Percentiles rank a stretch among this genome's conserved stretches.
Conservation (phyloP, 2,797 vertebrate species). For the Brotogeris chrysoptera region DNA sequence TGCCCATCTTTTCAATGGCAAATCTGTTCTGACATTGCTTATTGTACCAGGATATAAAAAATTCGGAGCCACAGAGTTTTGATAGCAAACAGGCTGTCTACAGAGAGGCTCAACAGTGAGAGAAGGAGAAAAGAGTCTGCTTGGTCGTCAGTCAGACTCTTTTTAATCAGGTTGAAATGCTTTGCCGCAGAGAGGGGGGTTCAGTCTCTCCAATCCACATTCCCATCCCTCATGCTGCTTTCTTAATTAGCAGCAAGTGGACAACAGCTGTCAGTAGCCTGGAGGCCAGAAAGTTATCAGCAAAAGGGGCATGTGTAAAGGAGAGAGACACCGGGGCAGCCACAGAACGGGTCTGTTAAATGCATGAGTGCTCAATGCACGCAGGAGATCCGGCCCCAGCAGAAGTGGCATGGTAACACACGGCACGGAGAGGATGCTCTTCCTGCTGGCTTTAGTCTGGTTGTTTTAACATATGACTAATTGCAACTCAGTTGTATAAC, state of each 20-base stretch:
- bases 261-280: conserved; percentile 33
- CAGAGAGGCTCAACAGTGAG: not conserved
- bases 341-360: not conserved
- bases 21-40: conserved; percentile 10
- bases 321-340: not conserved
- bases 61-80: not conserved
- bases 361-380: not conserved
- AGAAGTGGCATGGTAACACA: not conserved
- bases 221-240: conserved; percentile 44
- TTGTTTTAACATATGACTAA: conserved; percentile 12
- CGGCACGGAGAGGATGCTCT: not conserved
- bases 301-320: not conserved
- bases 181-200: not conserved
- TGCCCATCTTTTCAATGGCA: not conserved
- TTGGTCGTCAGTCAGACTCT: not conserved
- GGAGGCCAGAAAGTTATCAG: conserved; percentile 28
- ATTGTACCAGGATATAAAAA: conserved; percentile 1
- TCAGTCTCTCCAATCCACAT: not conserved
- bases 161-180: conserved; percentile 48
- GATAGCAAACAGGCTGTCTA: not conserved
- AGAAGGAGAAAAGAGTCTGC: not conserved
- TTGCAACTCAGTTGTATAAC: not conserved
- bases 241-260: conserved; percentile 59
- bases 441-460: not conserved
- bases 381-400: not conserved